These are phyloP conservation scores for Tetranychus truncatus DNA, from an alignment of 2,888 invertebrate species.

Conservation along the genomic window DNA sequence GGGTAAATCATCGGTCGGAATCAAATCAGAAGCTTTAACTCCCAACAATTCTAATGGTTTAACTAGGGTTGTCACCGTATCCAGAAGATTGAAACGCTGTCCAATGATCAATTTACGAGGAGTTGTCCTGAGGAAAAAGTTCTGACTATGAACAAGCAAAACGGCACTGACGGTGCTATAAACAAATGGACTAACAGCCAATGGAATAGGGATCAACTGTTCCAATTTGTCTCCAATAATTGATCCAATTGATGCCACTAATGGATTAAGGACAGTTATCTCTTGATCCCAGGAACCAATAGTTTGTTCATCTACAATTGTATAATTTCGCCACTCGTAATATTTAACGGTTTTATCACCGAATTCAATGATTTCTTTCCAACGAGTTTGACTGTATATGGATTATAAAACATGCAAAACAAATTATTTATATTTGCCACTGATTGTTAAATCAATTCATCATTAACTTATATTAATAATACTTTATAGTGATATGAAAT, in stretches of 20 bases:
- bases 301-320: slow-evolving; percentile 11
- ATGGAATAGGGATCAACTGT: background rate
- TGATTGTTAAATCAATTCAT: too few relatives aligned
- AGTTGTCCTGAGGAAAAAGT: slow-evolving; percentile 18
- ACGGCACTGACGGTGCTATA: slow-evolving; percentile 17
- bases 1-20: slow-evolving; percentile 18
- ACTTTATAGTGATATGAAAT: too few relatives aligned
- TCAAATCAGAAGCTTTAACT: slow-evolving; percentile 4
- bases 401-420: background rate
- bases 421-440: too few relatives aligned
- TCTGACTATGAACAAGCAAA: slow-evolving; percentile 17
- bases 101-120: slow-evolving; percentile 19
- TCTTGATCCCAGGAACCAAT: slow-evolving; percentile 16
- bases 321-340: slow-evolving; percentile 17
- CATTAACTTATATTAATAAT: too few relatives aligned
- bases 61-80: slow-evolving; percentile 18
- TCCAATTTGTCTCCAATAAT: slow-evolving; percentile 1
- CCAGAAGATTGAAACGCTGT: slow-evolving; percentile 17
- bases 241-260: slow-evolving; percentile 15
- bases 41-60: slow-evolving; percentile 14
- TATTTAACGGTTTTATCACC: slow-evolving; percentile 16
- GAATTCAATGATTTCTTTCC: background rate
- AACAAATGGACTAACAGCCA: slow-evolving; percentile 11
- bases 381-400: background rate
- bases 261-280: slow-evolving; percentile 21